Conservation (phyloP, 2,113 vertebrate genomes). For the Lota lota region DNA sequence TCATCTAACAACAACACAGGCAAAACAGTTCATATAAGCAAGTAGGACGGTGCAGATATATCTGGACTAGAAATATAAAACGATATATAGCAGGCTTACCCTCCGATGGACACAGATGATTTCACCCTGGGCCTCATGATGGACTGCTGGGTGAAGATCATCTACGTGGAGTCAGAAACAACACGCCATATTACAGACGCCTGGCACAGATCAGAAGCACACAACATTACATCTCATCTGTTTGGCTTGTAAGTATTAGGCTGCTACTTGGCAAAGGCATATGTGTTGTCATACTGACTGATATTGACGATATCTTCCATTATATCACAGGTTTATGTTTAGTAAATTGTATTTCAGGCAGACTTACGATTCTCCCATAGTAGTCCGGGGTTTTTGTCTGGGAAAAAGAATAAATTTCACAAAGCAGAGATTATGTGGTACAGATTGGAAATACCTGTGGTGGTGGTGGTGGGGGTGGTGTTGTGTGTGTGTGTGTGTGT, state of each 20-base stretch:
- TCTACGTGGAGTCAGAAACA: slow-evolving; percentile 67
- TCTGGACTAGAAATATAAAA: neutral
- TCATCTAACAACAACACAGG: too few species aligned
- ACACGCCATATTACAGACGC: neutral
- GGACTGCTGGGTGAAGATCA: slow-evolving; percentile 92
- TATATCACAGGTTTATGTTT: neutral
- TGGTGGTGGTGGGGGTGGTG: too few species aligned
- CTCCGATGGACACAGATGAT: slow-evolving; percentile 92
- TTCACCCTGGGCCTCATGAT: slow-evolving; percentile 92
- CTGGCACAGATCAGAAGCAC: too few species aligned
- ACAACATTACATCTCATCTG: too few species aligned
- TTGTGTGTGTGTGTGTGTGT: neutral
- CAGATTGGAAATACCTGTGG: neutral
- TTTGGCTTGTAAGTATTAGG: too few species aligned
- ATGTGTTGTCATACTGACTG: neutral
- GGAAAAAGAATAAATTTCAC: slow-evolving; percentile 52
- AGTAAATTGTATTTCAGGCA: neutral
- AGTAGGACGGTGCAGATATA: neutral
- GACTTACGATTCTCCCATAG: slow-evolving; percentile 88
- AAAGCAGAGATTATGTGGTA: neutral
- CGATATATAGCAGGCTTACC: slow-evolving; percentile 74
- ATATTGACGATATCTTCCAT: neutral
- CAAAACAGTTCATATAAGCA: too few species aligned
- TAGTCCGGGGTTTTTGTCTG: slow-evolving; percentile 83
- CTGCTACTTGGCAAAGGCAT: too few species aligned